Conservation (phyloP, 2,888 invertebrate species). For the Drosophila cyrtoloma region DNA sequence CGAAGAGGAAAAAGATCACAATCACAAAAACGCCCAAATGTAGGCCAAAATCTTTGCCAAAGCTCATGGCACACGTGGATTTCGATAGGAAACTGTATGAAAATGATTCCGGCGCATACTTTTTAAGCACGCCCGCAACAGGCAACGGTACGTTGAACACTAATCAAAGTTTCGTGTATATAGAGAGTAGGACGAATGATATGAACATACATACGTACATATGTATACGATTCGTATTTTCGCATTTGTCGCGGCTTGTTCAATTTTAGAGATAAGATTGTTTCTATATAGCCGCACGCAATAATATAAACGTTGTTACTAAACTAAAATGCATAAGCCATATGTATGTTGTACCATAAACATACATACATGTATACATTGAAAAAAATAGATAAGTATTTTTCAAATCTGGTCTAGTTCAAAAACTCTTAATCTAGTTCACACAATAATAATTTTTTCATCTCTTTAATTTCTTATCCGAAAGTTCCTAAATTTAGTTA, state of each 20-base stretch:
- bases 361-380: background rate
- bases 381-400: background rate
- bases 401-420: background rate
- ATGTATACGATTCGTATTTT: constrained; percentile 9
- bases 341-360: background rate
- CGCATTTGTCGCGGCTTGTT: constrained; percentile 20
- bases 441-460: background rate
- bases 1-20: constrained; percentile 57
- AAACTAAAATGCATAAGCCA: constrained; percentile 15
- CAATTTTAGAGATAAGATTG: constrained; percentile 48
- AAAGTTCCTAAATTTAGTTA: background rate
- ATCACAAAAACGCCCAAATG: constrained; percentile 55
- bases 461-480: background rate
- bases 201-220: constrained; percentile 1
- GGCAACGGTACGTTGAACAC: constrained; percentile 42
- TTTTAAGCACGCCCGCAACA: constrained; percentile 36
- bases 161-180: constrained; percentile 34
- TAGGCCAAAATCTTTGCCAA: constrained; percentile 39
- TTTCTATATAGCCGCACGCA: constrained; percentile 26
- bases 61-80: constrained; percentile 36
- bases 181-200: constrained; percentile 16
- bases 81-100: background rate
- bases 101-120: constrained; percentile 25
- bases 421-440: background rate
- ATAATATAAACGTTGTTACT: constrained; percentile 46